Evolutionary conservation across 2,113 vertebrate species (phyloP), one percentile per base, ranked within the genome.

Genomic region (Clarias macrocephalus): DNA sequence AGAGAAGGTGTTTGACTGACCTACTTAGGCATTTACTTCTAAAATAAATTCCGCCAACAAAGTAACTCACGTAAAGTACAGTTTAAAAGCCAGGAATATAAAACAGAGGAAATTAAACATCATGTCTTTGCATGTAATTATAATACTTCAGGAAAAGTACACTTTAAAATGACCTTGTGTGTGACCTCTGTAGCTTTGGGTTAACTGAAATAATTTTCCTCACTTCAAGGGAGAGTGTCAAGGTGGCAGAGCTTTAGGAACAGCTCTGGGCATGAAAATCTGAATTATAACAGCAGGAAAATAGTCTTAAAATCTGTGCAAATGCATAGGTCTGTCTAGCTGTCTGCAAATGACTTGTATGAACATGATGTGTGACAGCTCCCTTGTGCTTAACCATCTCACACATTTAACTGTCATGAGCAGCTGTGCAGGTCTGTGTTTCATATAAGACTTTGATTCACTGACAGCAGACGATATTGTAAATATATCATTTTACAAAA

Each of bases 281-380:
- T 88, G 83, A 88, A 92, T 92, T 88, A 91, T 85, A 89, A 21
- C 79, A 91, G 89, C 93, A 93, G 93, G 93, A 95, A 94, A 89
- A 90, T 88, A 84, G 90, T 92, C 88, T 93, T 94, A 94, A 93
- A 80, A 80, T 25, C 37, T 90, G 66, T 84, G 80, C n/a, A n/a
- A n/a, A 80, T 37, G 83, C 72, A 88, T 88, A 84, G 30, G 54
- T 30, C 3, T 63, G 66, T 30, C 82, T 66, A 86, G 42, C 25
- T 25, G 57, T 62, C 79, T 81, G 57, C 30, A 62, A 23, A 81
- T 60, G 30, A 59, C 19, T 13, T 60, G 56, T 59, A 80, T 5
- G 30, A 77, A 84, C 60, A 87, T 83, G 54, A 82, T 42, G 70
- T 37, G 15, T 48, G 83, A 63, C 73, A 54, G 76, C 59, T 65